Percentiles rank a stretch among this genome's conserved stretches.
Conservation (phyloP, 2,888 invertebrate genomes). For the Aphidius colemani region DNA sequence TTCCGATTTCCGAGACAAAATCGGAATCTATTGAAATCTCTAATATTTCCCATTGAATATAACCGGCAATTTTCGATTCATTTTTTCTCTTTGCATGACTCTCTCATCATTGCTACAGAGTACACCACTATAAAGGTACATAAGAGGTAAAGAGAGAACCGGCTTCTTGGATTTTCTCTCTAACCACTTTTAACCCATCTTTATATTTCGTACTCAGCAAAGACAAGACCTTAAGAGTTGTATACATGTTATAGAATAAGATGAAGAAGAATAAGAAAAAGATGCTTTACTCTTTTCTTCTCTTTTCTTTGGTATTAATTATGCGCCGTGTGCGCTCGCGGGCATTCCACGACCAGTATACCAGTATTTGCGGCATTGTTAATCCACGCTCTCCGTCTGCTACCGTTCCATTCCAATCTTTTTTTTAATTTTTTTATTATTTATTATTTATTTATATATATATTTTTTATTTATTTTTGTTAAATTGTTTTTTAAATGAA, state of each 20-base stretch:
- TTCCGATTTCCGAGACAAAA: too few relatives aligned
- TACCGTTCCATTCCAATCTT: slow-evolving; percentile 46
- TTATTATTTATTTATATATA: too few relatives aligned
- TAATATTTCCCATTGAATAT: background rate
- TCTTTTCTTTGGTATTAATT: slow-evolving; percentile 52
- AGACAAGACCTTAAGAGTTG: too few relatives aligned
- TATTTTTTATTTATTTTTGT: slow-evolving; percentile 24
- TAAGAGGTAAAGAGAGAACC: background rate
- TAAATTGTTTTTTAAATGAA: too few relatives aligned
- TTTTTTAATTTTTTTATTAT: slow-evolving; percentile 5
- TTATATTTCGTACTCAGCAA: too few relatives aligned
- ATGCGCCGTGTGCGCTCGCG: slow-evolving; percentile 57
- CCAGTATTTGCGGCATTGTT: slow-evolving; percentile 59
- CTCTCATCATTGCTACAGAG: background rate
- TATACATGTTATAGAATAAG: too few relatives aligned
- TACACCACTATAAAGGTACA: background rate
- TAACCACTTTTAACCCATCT: too few relatives aligned
- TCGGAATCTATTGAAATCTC: slow-evolving; percentile 4
- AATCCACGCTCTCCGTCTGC: slow-evolving; percentile 55
- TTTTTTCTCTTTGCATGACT: background rate
- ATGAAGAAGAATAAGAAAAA: too few relatives aligned
- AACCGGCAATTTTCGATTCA: slow-evolving; percentile 15
- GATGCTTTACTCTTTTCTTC: slow-evolving; percentile 2
- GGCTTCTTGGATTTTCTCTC: too few relatives aligned
- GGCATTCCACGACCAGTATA: slow-evolving; percentile 56